Conservation (phyloP, 53 echinoderm and acorn worm genomes). For the Holothuria scabra region DNA sequence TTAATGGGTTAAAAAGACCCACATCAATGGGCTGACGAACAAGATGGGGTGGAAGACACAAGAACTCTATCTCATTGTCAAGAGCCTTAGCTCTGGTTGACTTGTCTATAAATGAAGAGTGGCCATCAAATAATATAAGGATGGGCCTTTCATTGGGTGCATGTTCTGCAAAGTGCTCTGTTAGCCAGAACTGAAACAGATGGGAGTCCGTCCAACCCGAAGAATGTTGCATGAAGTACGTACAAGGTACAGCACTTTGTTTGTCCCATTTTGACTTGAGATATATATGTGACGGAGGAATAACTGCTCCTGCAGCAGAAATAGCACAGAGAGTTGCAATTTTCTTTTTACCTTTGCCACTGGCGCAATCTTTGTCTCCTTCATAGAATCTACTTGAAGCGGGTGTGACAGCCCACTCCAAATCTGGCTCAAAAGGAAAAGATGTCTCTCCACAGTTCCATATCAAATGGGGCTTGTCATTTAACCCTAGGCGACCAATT, state of each 20-base stretch:
- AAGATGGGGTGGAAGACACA: conserved; percentile 24
- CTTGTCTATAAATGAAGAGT: not conserved
- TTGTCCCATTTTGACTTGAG: not conserved
- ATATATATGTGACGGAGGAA: conserved; percentile 18
- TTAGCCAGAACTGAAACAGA: conserved; percentile 19
- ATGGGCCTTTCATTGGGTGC: conserved; percentile 26
- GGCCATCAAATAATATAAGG: conserved; percentile 11
- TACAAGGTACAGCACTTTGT: conserved; percentile 4
- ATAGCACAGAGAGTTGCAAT: conserved; percentile 15
- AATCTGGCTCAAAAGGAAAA: conserved; percentile 14
- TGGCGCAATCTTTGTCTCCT: conserved; percentile 18
- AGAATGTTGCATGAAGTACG: conserved; percentile 8
- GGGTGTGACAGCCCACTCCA: conserved; percentile 18
- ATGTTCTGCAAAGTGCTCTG: conserved; percentile 22
- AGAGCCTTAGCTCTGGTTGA: not conserved
- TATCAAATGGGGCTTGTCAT: conserved; percentile 13
- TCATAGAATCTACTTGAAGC: not conserved
- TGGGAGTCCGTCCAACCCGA: conserved; percentile 11
- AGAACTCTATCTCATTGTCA: conserved; percentile 11
- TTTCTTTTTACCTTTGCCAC: not conserved
- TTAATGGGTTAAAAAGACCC: conserved; percentile 15
- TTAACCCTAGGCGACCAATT: conserved; percentile 2
- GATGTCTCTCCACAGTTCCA: conserved; percentile 27
- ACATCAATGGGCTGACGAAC: conserved; percentile 9
- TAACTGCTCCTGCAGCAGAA: conserved; percentile 31